Percentiles rank a stretch among this genome's conserved stretches.
Evolutionary conservation across 2,888 invertebrate genomes (phyloP).

Genomic region (Plemyria rubiginata): DNA sequence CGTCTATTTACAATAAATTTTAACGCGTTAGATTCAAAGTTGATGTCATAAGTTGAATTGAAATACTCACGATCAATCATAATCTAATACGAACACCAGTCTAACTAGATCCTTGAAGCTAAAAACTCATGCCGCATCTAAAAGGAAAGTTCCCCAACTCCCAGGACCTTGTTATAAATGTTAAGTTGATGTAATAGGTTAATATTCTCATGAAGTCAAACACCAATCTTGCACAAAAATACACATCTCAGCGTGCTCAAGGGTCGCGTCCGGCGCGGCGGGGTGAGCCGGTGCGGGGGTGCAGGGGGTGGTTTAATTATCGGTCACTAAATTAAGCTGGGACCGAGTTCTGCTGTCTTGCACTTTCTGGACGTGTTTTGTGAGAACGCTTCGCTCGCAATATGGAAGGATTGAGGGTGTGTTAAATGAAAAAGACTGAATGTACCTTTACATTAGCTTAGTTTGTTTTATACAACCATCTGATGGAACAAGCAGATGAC

Average conservation of each 20-base stretch:
- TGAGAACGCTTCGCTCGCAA: conserved; percentile 43
- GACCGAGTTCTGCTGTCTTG: conserved; percentile 54
- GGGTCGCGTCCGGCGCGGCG: conserved; percentile 50
- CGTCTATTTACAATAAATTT: too few relatives aligned
- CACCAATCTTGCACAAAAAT: conserved; percentile 61
- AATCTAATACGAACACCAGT: not conserved
- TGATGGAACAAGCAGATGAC: too few relatives aligned
- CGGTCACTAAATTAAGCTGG: conserved; percentile 64
- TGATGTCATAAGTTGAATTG: too few relatives aligned
- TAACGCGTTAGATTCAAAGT: too few relatives aligned
- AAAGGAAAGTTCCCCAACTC: conserved; percentile 41
- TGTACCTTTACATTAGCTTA: too few relatives aligned
- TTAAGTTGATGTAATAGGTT: too few relatives aligned
- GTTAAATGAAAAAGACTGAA: conserved; percentile 16
- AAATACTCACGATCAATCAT: too few relatives aligned
- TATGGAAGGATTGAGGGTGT: conserved; percentile 38
- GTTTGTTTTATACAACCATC: too few relatives aligned
- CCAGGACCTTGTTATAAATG: too few relatives aligned
- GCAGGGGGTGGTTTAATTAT: conserved; percentile 56
- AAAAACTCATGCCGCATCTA: conserved; percentile 25
- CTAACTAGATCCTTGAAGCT: not conserved
- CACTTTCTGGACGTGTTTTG: conserved; percentile 57
- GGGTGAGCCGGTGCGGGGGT: conserved; percentile 25
- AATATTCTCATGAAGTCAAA: not conserved
- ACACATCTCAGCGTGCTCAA: conserved; percentile 68